Conservation (phyloP, 2,797 vertebrate genomes). For the Prunella strophiata region DNA sequence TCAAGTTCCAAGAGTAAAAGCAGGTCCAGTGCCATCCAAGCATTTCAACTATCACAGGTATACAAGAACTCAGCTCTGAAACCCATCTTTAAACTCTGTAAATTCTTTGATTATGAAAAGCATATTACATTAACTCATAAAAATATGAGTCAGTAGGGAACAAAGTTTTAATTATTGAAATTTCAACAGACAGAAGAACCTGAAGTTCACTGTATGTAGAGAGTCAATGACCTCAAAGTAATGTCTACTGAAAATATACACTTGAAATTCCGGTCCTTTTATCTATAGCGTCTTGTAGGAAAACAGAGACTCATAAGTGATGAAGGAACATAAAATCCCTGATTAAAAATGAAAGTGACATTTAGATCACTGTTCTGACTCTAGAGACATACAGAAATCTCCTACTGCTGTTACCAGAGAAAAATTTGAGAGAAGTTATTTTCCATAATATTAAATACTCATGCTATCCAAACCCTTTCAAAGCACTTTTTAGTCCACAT, state of each 20-base stretch:
- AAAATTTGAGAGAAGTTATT: background rate
- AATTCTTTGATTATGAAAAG: background rate
- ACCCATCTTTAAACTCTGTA: background rate
- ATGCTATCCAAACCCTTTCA: background rate
- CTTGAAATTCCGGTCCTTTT: background rate
- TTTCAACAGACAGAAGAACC: background rate
- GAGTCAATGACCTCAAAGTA: background rate
- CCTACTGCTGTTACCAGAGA: background rate
- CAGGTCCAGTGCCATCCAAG: background rate
- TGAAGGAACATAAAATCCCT: background rate
- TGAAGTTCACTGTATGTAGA: background rate
- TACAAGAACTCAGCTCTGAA: background rate
- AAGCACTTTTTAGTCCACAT: background rate
- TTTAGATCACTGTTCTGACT: background rate
- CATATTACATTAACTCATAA: background rate
- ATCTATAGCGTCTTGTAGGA: fast-evolving
- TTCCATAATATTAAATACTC: background rate
- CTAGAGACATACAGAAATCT: background rate
- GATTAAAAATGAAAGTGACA: constrained; percentile 1
- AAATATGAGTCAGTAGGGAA: background rate
- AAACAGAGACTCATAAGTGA: background rate
- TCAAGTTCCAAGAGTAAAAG: background rate
- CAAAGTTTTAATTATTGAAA: background rate
- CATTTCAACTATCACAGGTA: background rate
- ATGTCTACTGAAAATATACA: background rate